These are phyloP conservation scores for Myiopsitta monachus DNA, from an alignment of 2,113 vertebrate species.

Conservation along the genomic window DNA sequence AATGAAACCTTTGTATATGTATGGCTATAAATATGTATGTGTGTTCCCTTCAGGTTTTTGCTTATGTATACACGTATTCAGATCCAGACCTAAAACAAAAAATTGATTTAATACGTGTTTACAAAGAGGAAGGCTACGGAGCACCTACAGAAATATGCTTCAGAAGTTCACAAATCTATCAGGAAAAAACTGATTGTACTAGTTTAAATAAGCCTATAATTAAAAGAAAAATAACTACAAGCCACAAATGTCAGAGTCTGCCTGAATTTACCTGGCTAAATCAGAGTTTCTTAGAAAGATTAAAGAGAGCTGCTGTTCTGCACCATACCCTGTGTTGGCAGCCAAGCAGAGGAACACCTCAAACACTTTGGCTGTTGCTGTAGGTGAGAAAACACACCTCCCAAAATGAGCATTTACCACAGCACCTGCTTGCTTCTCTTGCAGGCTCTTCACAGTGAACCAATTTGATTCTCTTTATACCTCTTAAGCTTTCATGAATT, in stretches of 20 bases:
- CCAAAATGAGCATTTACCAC: not conserved
- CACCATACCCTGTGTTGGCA: not conserved
- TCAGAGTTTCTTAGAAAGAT: not conserved
- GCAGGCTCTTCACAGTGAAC: not conserved
- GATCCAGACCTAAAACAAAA: not conserved
- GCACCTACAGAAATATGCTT: not conserved
- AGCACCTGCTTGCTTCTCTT: not conserved
- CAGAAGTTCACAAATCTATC: not conserved
- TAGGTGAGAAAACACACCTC: not conserved
- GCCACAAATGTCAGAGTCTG: not conserved
- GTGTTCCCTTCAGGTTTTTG: not conserved
- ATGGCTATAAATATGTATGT: not conserved
- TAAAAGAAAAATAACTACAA: not conserved
- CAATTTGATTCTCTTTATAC: not conserved
- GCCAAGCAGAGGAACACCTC: not conserved
- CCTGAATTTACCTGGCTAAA: not conserved
- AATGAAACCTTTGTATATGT: not conserved
- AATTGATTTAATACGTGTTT: not conserved
- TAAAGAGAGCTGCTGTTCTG: not conserved
- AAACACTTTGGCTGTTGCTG: not conserved
- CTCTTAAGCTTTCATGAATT: not conserved
- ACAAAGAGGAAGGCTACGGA: not conserved
- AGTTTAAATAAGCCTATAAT: not conserved
- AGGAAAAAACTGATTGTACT: not conserved
- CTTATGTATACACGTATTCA: fast-evolving